Evolutionary conservation across 2,113 vertebrate genomes (phyloP).

Genomic region (Morphnarchus princeps): DNA sequence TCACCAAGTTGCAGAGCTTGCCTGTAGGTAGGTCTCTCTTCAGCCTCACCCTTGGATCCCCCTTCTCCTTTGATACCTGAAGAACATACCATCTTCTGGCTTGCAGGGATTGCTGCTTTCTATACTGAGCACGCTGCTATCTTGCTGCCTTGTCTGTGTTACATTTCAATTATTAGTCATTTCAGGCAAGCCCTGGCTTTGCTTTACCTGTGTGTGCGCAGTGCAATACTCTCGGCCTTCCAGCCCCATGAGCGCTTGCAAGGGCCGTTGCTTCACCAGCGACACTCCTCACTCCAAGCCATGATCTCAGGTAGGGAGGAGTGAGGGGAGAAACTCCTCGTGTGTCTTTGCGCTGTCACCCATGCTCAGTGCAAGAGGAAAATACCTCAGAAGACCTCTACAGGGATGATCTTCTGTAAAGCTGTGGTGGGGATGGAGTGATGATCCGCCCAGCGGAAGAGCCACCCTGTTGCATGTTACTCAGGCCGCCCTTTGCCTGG

Average conservation of each 20-base stretch:
- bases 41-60: background rate
- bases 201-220: too few species aligned
- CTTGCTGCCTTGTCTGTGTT: background rate
- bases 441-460: background rate
- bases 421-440: background rate
- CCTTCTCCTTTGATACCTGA: background rate
- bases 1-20: background rate
- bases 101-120: background rate
- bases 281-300: background rate
- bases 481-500: background rate
- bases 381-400: background rate
- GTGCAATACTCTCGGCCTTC: background rate
- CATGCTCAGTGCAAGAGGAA: background rate
- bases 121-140: background rate
- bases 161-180: fast-evolving
- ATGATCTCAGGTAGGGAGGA: background rate
- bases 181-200: background rate
- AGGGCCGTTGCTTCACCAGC: background rate
- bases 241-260: background rate
- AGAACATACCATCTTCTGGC: background rate
- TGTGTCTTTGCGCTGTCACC: background rate
- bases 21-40: background rate
- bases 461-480: background rate
- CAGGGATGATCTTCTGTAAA: background rate
- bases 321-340: background rate